Conservation (phyloP, 1,140 invertebrate species). For the Euwallacea fornicatus region DNA sequence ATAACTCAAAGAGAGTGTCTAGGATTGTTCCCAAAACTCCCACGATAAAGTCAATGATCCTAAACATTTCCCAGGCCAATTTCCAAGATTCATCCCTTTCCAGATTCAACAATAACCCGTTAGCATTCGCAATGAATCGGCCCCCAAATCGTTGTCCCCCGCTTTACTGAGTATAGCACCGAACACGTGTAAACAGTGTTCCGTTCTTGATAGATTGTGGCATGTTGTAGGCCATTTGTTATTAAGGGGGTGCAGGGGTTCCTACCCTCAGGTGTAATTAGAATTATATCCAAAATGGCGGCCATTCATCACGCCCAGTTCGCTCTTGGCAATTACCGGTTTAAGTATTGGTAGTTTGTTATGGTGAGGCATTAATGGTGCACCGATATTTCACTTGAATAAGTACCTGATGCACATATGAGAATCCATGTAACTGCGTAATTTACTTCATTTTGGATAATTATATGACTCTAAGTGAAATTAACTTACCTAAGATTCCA, state of each 20-base stretch:
- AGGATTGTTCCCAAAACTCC: too few relatives aligned
- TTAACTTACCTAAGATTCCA: too few relatives aligned
- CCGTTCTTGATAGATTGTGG: slow-evolving; percentile 38
- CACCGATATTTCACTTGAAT: slow-evolving; percentile 26
- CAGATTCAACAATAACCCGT: background rate
- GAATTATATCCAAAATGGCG: slow-evolving; percentile 39
- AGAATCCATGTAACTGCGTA: background rate
- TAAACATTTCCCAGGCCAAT: too few relatives aligned
- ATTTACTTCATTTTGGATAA: too few relatives aligned
- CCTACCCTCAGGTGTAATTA: slow-evolving; percentile 33
- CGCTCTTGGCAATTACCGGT: slow-evolving; percentile 33
- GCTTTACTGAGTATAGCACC: slow-evolving; percentile 21
- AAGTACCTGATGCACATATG: slow-evolving; percentile 1
- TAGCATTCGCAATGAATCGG: slow-evolving; percentile 23
- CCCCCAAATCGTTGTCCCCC: slow-evolving; percentile 16
- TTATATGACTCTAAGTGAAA: too few relatives aligned
- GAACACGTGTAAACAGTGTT: slow-evolving; percentile 31
- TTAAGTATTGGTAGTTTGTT: slow-evolving; percentile 39
- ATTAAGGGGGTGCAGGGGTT: slow-evolving; percentile 15
- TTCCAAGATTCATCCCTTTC: too few relatives aligned
- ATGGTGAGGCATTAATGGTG: slow-evolving; percentile 23
- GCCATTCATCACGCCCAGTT: slow-evolving; percentile 36
- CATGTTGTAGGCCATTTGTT: slow-evolving; percentile 34
- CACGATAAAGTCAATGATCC: too few relatives aligned
- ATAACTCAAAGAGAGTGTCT: too few relatives aligned